Conservation (phyloP, 2,797 vertebrate genomes). For the Trematomus bernacchii region DNA sequence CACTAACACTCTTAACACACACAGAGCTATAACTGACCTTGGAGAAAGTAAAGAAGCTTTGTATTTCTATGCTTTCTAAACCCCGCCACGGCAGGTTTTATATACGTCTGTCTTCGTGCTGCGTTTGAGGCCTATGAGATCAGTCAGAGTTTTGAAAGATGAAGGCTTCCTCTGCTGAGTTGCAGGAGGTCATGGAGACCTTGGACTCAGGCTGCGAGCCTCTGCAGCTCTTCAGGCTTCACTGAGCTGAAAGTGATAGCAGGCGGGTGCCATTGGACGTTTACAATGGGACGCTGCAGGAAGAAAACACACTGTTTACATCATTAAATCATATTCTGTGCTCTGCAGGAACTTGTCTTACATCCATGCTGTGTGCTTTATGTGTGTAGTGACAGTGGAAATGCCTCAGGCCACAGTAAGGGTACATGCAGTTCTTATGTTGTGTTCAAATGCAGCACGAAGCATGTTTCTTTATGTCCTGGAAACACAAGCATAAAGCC, state of each 20-base stretch:
- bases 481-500: too few species aligned
- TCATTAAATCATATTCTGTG: background rate
- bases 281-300: constrained; percentile 20
- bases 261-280: constrained; percentile 12
- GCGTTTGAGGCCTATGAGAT: constrained; percentile 20
- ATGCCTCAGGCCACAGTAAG: too few species aligned
- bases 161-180: background rate
- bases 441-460: too few species aligned
- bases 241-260: constrained; percentile 23
- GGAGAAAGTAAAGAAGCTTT: constrained; percentile 6
- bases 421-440: too few species aligned
- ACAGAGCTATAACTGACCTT: constrained; percentile 32
- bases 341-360: background rate
- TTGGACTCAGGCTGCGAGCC: background rate
- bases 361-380: background rate
- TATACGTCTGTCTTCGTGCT: constrained; percentile 7
- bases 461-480: too few species aligned
- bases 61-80: constrained; percentile 9
- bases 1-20: background rate
- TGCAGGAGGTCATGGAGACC: constrained; percentile 15
- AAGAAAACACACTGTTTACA: background rate
- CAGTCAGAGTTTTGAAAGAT: background rate
- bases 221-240: constrained; percentile 19
- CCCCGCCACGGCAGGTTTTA: background rate
- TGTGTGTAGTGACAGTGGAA: background rate